Evolutionary conservation across 2,113 vertebrate species (phyloP), one percentile per base, ranked within the genome.

Genomic region (Egretta garzetta): DNA sequence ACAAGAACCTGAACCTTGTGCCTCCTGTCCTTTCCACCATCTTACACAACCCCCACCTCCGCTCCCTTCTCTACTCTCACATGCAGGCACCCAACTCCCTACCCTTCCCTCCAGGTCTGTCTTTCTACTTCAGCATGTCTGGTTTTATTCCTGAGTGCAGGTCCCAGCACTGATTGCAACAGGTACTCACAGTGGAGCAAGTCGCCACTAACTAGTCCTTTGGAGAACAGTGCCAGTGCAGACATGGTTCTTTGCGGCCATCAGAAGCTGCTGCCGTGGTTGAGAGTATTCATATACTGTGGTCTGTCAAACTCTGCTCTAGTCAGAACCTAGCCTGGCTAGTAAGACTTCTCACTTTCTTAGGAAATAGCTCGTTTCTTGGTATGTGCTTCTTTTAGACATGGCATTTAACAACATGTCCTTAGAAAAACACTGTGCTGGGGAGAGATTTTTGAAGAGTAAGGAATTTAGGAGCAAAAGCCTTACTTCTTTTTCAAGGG

Each of bases 231-330:
- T 47, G 35, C 26, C 49, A 35, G 24, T 8, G 50, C 58, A 92
- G 71, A 83, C 27, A 4, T 27, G 22, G 32, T 92, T 15, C 32
- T 90, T 18, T 56, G 73, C 47, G 66, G 60, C 70, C 28, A 8
- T 47, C 70, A 53, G 14, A 77, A 81, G 60, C 70, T 81, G n/a
- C 47, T 76, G 47, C 37, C 12, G 0, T 33, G 20, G 60, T 68
- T 68, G 49, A 68, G n/a, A 60, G 21, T 2, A 0, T 63, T 85
- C 0, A 0, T 39, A 7, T 21, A 9, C 50, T 39, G 35, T 37
- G 73, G 5, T 45, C 41, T 85, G 68, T 32, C 56, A 55, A 20
- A 39, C 58, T 64, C 37, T 30, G 75, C 49, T 47, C 8, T 26
- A 41, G 26, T 16, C 35, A 30, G 20, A 62, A 12, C 35, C 20